Base-by-base conservation (phyloP, 2,888 invertebrate genomes). In the Agonopterix subpropinquella region DNA sequence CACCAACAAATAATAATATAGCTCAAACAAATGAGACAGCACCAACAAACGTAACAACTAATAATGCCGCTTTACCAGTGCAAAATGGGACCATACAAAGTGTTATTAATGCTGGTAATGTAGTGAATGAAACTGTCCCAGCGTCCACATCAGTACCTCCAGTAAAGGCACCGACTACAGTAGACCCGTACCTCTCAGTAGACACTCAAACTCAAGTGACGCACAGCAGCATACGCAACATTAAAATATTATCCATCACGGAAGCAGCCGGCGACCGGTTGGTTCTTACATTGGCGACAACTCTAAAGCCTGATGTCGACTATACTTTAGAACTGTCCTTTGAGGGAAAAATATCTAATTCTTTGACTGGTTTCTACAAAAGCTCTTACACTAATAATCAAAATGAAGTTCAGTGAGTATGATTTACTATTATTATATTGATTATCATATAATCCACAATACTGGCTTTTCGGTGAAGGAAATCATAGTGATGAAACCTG, bases 341-440 rank as follows among this genome's bases (percentile, higher is more conserved):
- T 62, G 67, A 71, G 9, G 92, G 92, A 9, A 69, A 63, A 13
- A 89, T 92, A 18, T 89, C 89, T n/a, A 90, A 92, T 61, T 85
- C 91, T 2, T 73, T 92, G 52, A 89, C 86, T 45, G 94, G 94
- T 46, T 92, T 94, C 66, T 94, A 93, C 65, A 89, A 90, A 62
- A 92, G 92, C 58, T 89, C 89, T 43, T 94, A 94, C 62, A 74
- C 68, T 4, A 82, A 89, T 43, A 86, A 80, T 39, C 64, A 80
- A 36, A 70, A 77, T 39, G 70, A 82, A 79, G 60, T 80, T 55
- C 80, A 91, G 88, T 81, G 62, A 72, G 78, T 75, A 65, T 63
- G 42, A 39, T n/a, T 39, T 28, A 28, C 5, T 28, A 28, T 28
- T 28, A 7, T 28, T 28, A 28, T 28, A 28, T 5, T 28, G 5